Conservation (phyloP, 1,140 invertebrate species). For the Drusus annulatus region DNA sequence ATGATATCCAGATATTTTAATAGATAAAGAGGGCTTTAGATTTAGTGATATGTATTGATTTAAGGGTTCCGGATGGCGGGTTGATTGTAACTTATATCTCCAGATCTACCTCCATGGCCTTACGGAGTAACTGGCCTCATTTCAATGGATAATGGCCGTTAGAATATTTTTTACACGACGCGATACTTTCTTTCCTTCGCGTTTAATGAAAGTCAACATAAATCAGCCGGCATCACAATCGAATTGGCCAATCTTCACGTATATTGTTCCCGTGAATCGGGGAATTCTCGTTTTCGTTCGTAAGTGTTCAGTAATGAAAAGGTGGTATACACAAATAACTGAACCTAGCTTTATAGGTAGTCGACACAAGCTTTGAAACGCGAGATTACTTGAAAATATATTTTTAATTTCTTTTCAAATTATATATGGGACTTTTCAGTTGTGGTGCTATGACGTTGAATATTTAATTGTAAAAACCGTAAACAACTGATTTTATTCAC, state of each 20-base stretch:
- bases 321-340: no score
- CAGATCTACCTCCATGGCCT: background rate
- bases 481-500: no score
- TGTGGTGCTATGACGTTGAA: no score
- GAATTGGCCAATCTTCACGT: conserved; percentile 47
- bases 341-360: no score
- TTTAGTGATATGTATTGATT: conserved; percentile 14
- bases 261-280: conserved; percentile 13
- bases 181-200: conserved; percentile 22
- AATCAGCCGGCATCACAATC: conserved; percentile 51
- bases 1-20: conserved; percentile 1
- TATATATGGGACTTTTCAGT: no score
- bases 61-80: background rate
- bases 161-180: conserved; percentile 8
- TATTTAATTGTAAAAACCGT: no score
- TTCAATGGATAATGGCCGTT: conserved; percentile 19
- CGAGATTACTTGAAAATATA: no score
- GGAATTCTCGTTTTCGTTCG: no score
- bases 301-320: no score
- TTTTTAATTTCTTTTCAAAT: no score
- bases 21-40: background rate
- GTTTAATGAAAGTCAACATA: conserved; percentile 49
- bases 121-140: background rate
- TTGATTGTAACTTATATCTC: conserved; percentile 18
- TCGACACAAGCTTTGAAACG: no score